Conservation (phyloP, 2,113 vertebrate genomes). For the Lasiurus borealis region DNA sequence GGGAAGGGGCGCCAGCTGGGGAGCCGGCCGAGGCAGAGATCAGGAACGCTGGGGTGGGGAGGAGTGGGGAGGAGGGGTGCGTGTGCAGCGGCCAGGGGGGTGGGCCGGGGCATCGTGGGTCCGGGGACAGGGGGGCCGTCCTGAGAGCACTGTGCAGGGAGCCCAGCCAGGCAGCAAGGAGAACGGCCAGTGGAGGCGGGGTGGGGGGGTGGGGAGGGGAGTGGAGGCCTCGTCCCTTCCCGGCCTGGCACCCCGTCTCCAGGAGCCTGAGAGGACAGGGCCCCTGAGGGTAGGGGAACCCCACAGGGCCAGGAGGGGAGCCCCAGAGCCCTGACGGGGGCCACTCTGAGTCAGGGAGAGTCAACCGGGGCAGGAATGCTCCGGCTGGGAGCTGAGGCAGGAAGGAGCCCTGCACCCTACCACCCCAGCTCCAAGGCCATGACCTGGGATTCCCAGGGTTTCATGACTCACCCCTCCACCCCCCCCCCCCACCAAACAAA, state of each 20-base stretch:
- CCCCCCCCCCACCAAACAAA: neutral
- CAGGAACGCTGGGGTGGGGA: fast-evolving
- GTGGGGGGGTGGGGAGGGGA: too few relatives aligned
- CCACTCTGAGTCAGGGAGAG: neutral
- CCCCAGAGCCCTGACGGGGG: fast-evolving
- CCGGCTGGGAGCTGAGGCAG: too few relatives aligned
- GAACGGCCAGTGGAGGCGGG: too few relatives aligned
- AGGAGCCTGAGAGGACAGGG: neutral
- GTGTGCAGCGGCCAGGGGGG: too few relatives aligned
- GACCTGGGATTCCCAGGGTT: constrained; percentile 12
- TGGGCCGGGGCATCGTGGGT: fast-evolving
- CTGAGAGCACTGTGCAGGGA: neutral
- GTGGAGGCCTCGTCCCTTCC: neutral
- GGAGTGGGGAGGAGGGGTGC: fast-evolving
- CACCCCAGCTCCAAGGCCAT: neutral
- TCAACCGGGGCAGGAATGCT: fast-evolving
- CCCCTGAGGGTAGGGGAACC: neutral
- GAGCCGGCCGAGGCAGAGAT: neutral
- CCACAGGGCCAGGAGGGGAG: neutral
- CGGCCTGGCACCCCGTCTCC: fast-evolving
- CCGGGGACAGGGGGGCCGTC: too few relatives aligned
- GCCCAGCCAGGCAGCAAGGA: neutral
- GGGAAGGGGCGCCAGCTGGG: neutral
- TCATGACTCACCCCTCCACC: constrained; percentile 52
- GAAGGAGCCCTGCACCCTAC: neutral